Base-by-base conservation (phyloP, 2,797 vertebrate species). In the Clarias platycephalus region DNA sequence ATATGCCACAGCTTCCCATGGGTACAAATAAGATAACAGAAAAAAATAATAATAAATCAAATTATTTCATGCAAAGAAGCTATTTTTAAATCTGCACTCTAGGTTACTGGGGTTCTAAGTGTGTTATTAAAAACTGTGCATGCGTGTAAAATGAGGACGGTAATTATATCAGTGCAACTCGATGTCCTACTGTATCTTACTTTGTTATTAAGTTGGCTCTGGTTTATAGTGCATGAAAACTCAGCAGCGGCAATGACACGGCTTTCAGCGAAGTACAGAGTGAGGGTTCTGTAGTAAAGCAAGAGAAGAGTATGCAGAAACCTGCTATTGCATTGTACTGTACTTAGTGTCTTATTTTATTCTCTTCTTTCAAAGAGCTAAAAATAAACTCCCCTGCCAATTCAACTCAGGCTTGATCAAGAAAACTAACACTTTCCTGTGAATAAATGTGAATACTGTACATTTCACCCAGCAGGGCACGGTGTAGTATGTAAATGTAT, bases 251-350 rank as follows among this genome's bases (percentile, higher is more conserved):
- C 18, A 58, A 13, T 76, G 70, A 89, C 57, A 82, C 66, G 68
- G 77, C 78, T 86, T 75, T 60, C 18, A 57, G 84, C 40, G 26
- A 84, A 87, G 70, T 77, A 66, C 83, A 70, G 68, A 80, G 34
- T 62, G 67, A 86, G 40, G 22, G 57, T 34, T 83, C 26, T 28
- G 28, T 62, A 26, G 83, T 72, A 77, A 53, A 82, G n/a, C 12
- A 13, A 28, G 22, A 18, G 26, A 13, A 28, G 22, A 18, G 26
- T 71, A 62, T 34, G 28, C n/a, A 22, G 31, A 79, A 28, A 58
- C 31, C 79, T 82, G 71, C 53, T 80, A 83, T 80, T 70, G 74
- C 82, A 83, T 78, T 87, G 79, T 22, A 44, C 80, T 87, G 76
- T 22, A 55, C 80, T 83, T 34, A 13, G 78, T 20, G 5, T 40